These are phyloP conservation scores for Tetragonisca angustula DNA, from an alignment of 2,888 invertebrate species.

Conservation along the genomic window DNA sequence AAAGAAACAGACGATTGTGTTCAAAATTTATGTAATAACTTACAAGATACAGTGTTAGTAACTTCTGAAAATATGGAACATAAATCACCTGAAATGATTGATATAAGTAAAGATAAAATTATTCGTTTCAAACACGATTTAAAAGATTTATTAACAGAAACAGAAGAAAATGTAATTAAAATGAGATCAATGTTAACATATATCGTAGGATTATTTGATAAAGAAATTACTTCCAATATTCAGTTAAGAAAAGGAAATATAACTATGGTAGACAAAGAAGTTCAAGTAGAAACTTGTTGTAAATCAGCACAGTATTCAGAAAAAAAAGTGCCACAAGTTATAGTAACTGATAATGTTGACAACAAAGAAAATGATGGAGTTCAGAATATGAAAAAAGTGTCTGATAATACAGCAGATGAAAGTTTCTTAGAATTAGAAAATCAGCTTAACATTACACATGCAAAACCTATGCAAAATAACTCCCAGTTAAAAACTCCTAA, in stretches of 20 bases:
- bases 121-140: slow-evolving; percentile 28
- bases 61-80: neutral
- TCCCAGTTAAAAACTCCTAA: slow-evolving; percentile 6
- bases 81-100: neutral
- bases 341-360: neutral
- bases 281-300: slow-evolving; percentile 13
- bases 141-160: slow-evolving; percentile 15
- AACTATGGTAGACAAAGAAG: slow-evolving; percentile 20
- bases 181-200: slow-evolving; percentile 31
- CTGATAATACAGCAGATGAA: neutral
- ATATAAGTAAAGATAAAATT: slow-evolving; percentile 24
- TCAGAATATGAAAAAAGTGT: neutral
- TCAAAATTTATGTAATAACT: slow-evolving; percentile 13
- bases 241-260: neutral
- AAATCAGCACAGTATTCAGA: neutral
- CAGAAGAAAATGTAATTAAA: slow-evolving; percentile 32
- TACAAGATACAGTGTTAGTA: neutral
- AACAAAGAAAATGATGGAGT: slow-evolving; percentile 30
- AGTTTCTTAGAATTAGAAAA: slow-evolving; percentile 48
- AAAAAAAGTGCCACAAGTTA: neutral
- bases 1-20: neutral
- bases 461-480: neutral
- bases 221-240: neutral
- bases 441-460: slow-evolving; percentile 23
- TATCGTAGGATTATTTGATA: slow-evolving; percentile 13